Percentiles rank a stretch among this genome's conserved stretches.
Conservation (phyloP, 2,888 invertebrate species). For the Himalopsyche japonica region DNA sequence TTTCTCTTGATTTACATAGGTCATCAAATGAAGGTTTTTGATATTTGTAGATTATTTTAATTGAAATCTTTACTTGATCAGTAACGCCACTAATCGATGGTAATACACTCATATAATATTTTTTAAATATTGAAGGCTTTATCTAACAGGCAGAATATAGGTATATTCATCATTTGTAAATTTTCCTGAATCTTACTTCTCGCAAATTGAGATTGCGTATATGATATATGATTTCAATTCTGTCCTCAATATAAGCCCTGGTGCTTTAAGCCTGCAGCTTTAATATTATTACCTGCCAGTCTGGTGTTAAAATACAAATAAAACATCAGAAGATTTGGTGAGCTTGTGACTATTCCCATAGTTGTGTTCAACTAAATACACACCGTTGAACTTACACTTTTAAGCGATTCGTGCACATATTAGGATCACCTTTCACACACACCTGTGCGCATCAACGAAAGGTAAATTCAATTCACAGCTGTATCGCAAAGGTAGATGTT, state of each 20-base stretch:
- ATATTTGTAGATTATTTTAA: too few relatives aligned
- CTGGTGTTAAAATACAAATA: neutral
- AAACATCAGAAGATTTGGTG: neutral
- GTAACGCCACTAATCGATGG: too few relatives aligned
- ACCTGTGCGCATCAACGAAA: conserved; percentile 17
- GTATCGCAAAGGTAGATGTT: conserved; percentile 22
- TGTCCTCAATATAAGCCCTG: neutral
- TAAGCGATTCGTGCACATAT: neutral
- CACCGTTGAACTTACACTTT: conserved; percentile 21
- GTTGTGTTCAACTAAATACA: neutral
- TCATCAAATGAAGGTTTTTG: too few relatives aligned
- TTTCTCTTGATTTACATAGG: too few relatives aligned
- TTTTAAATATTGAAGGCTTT: too few relatives aligned
- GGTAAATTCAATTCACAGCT: conserved; percentile 27
- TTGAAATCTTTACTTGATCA: too few relatives aligned
- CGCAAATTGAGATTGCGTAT: neutral
- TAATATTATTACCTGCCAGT: neutral
- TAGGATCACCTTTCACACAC: conserved; percentile 19
- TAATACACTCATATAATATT: too few relatives aligned
- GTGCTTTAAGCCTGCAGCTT: neutral
- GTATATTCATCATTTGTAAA: neutral
- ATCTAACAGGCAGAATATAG: too few relatives aligned
- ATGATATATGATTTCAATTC: neutral
- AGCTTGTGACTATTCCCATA: neutral
- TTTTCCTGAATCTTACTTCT: neutral